Conservation (phyloP, 2,888 invertebrate species). For the Diogma glabrata region DNA sequence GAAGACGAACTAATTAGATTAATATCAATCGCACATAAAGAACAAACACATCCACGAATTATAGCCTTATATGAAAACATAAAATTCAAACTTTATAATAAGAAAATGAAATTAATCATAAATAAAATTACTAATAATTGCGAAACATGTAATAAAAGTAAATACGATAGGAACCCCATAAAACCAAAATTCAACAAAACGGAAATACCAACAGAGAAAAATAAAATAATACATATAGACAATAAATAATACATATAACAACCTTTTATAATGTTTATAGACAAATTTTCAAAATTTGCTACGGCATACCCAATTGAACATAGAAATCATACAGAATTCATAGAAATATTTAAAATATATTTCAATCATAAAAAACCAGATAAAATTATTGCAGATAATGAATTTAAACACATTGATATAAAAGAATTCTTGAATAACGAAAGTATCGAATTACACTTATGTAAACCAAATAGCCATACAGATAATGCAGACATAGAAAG, state of each 20-base stretch:
- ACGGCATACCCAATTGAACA: conserved; percentile 1
- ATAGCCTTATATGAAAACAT: background rate
- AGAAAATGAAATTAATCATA: background rate
- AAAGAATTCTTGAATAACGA: background rate
- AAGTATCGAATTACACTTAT: background rate
- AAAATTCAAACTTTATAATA: conserved; percentile 1
- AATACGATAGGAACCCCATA: background rate
- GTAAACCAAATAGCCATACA: background rate
- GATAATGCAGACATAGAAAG: background rate
- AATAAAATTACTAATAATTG: background rate
- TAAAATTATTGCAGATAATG: conserved; percentile 8
- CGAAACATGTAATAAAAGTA: background rate
- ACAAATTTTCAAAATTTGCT: conserved; percentile 11
- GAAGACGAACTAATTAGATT: background rate
- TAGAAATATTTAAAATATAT: conserved; percentile 8
- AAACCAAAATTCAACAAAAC: background rate
- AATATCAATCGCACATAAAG: background rate
- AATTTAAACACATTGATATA: background rate
- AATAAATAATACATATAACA: background rate
- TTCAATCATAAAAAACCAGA: conserved; percentile 1
- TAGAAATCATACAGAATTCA: conserved; percentile 4
- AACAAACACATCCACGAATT: background rate
- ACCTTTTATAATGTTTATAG: conserved; percentile 8
- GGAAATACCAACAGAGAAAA: background rate
- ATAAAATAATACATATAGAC: conserved; percentile 7